These are phyloP conservation scores for Sarcophilus harrisii DNA, from an alignment of 2,797 vertebrate species.

Conservation along the genomic window DNA sequence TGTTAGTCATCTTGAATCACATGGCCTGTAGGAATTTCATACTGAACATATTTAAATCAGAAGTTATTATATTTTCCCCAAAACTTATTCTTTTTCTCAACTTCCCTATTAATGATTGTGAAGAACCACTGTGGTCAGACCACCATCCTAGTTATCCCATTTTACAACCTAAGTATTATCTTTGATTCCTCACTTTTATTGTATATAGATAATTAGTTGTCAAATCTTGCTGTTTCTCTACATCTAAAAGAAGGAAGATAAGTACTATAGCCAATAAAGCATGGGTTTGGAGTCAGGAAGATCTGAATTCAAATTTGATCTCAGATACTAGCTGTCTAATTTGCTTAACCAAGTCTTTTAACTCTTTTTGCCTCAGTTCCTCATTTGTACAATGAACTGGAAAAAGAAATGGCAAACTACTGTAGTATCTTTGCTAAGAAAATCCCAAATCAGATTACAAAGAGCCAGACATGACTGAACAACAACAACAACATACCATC, in stretches of 20 bases:
- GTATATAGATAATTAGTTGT: not conserved
- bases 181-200: not conserved
- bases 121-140: not conserved
- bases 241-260: not conserved
- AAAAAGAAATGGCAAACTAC: not conserved
- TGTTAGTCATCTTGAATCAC: not conserved
- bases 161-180: not conserved
- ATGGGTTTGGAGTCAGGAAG: not conserved
- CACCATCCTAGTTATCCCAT: not conserved
- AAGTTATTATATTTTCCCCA: not conserved
- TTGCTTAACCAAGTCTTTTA: not conserved
- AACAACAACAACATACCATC: not conserved
- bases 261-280: not conserved
- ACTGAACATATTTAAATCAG: not conserved
- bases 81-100: not conserved
- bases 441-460: not conserved
- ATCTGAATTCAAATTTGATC: not conserved
- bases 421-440: not conserved
- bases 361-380: not conserved
- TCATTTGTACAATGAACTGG: not conserved
- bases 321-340: not conserved
- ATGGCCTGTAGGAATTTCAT: not conserved
- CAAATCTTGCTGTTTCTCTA: not conserved
- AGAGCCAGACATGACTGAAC: not conserved
- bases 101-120: not conserved